Evolutionary conservation across 2,113 vertebrate species (phyloP), one percentile per base, ranked within the genome.

Genomic region (Pandion haliaetus): DNA sequence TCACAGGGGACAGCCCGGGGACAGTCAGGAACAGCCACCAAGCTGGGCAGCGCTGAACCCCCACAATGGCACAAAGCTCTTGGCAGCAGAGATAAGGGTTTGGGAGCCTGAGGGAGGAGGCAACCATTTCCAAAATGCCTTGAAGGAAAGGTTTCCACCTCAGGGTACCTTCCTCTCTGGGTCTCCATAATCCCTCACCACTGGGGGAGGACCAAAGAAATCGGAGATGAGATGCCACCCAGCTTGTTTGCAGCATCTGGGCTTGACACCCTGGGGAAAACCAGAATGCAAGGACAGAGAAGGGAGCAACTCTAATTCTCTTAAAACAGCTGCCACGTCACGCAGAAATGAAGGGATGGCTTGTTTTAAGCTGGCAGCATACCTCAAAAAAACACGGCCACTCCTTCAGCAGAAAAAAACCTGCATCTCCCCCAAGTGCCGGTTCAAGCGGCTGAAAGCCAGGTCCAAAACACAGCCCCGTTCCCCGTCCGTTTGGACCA

Each of bases 401-500:
- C 31, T 65, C 59, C 74, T 40, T 10, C 65, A 36, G 84, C 54
- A 63, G 52, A 25, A 73, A 40, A 10, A 16, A 36, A 86, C 54
- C 29, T 18, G 29, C 49, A n/a, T 17, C 44, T 55, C n/a, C 78
- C 52, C 15, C 0, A 0, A 76, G 52, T 1, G 24, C 55, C 9
- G 2, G 28, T 16, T 70, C 38, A 57, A 1, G 11, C 23, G 74
- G 40, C 3, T 10, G 54, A 49, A 31, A 65, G 34, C 14, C 45
- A 40, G 50, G 20, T 8, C 25, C 10, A 25, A 47, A 59, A 32
- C 38, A n/a, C 44, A 26, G 55, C 9, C 57, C 90, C 4, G 4
- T 3, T 40, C 26, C 59, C 70, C 4, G 0, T 6, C 12, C 6
- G 9, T 6, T 11, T 32, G 73, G 21, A 19, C 9, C 1, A 5